These are phyloP conservation scores for Mohoua ochrocephala DNA, from an alignment of 2,113 vertebrate genomes.

Conservation along the genomic window DNA sequence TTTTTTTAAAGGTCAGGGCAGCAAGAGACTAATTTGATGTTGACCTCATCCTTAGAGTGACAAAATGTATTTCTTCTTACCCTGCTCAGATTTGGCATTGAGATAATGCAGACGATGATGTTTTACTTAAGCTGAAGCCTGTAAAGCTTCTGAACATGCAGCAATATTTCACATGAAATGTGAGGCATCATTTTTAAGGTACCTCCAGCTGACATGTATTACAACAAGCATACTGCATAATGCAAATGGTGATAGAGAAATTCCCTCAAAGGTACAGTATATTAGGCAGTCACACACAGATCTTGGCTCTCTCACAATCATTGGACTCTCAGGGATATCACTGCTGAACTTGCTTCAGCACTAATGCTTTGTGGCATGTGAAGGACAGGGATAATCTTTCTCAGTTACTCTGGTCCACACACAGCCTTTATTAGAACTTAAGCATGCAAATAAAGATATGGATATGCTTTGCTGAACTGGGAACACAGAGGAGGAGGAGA, in stretches of 20 bases:
- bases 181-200: not conserved
- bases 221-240: not conserved
- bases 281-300: not conserved
- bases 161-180: not conserved
- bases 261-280: not conserved
- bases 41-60: not conserved
- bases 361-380: not conserved
- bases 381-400: not conserved
- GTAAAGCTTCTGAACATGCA: not conserved
- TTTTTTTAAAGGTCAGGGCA: not conserved
- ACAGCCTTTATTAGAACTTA: not conserved
- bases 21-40: not conserved
- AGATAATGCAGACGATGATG: not conserved
- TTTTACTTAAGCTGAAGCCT: not conserved
- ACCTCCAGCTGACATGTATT: not conserved
- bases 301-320: not conserved
- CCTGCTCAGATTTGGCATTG: not conserved
- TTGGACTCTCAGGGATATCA: not conserved
- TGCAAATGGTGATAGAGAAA: not conserved
- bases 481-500: not conserved
- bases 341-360: not conserved
- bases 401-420: not conserved
- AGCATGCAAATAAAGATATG: not conserved
- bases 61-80: not conserved
- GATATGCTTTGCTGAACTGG: not conserved